Evolutionary conservation across 2,113 vertebrate genomes (phyloP), one percentile per base, ranked within the genome.

Genomic region (Irena cyanogastra): DNA sequence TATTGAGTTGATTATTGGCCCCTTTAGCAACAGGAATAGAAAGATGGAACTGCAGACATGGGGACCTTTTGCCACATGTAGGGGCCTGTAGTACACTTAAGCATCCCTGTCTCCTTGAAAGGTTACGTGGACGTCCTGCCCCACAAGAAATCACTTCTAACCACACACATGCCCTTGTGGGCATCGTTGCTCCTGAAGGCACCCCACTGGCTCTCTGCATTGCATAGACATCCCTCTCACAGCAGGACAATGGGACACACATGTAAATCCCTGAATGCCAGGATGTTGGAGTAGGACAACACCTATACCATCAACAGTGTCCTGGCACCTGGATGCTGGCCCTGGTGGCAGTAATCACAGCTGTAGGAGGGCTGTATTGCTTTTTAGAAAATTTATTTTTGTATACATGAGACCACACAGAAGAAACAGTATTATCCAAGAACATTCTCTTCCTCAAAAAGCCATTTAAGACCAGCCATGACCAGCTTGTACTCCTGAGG

Each of bases 381-480:
- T 74, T 90, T 92, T 83, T 49, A 71, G 39, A 77, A 90, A 80
- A 60, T 16, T 22, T 75, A 9, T n/a, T 77, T 93, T 77, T 90
- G 33, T 35, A 54, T 57, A 66, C 6, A 5, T 11, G 27, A 75
- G 16, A 49, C 19, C 49, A 52, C 27, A 52, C 41, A 76, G 54
- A 79, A 39, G n/a, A 90, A 89, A 79, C 6, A 28, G n/a, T 30
- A 77, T 35, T 70, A 83, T 44, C 22, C 57, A 63, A 61, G 78
- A 94, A 89, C 79, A 70, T 28, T 44, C 19, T 37, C 17, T 66
- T 90, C 56, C 45, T 81, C 47, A 35, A 78, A 88, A 91, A 84
- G 49, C 13, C 1, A 0, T 42, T 90, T 87, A 74, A 92, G 92
- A 95, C 26, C 39, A 93, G 9, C 37, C 41, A 47, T 37, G 52